phyloP scores from a whole-genome alignment of 2,113 vertebrate species.

The Puma concolor region DNA sequence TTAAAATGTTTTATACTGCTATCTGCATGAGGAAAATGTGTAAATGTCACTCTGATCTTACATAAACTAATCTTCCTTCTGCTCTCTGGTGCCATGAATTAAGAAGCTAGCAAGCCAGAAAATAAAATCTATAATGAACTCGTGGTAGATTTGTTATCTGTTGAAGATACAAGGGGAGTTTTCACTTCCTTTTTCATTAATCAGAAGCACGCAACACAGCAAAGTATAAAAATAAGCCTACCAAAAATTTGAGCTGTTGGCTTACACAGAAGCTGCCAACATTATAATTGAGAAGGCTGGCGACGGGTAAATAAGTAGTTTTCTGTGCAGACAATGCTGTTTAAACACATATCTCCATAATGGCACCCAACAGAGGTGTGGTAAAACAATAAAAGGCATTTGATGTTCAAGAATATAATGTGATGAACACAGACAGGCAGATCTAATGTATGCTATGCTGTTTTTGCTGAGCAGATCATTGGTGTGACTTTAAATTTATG shows the following conservation, averaged over 20 bases:
- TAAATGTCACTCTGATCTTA: slow-evolving; percentile 64
- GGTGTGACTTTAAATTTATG: background rate
- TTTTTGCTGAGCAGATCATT: accelerated
- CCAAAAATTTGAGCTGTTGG: background rate
- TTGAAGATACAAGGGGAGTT: slow-evolving; percentile 39
- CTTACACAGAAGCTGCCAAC: background rate
- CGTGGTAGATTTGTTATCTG: slow-evolving; percentile 36
- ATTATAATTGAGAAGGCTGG: background rate
- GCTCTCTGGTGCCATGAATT: slow-evolving; percentile 62
- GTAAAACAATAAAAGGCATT: background rate
- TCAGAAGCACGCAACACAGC: slow-evolving; percentile 20
- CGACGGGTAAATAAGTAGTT: background rate
- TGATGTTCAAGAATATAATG: background rate
- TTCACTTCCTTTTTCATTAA: slow-evolving; percentile 44
- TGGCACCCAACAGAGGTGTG: background rate
- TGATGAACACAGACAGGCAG: background rate
- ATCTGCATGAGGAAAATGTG: slow-evolving; percentile 66
- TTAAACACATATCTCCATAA: background rate
- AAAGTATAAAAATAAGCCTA: slow-evolving; percentile 60
- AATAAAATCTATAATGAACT: slow-evolving; percentile 69
- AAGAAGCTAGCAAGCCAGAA: slow-evolving; percentile 66
- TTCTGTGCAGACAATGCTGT: background rate
- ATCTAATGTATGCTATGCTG: background rate
- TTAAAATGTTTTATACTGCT: slow-evolving; percentile 65
- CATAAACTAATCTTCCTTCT: slow-evolving; percentile 65